Conservation (phyloP, 2,888 invertebrate genomes). For the Timandra comae region DNA sequence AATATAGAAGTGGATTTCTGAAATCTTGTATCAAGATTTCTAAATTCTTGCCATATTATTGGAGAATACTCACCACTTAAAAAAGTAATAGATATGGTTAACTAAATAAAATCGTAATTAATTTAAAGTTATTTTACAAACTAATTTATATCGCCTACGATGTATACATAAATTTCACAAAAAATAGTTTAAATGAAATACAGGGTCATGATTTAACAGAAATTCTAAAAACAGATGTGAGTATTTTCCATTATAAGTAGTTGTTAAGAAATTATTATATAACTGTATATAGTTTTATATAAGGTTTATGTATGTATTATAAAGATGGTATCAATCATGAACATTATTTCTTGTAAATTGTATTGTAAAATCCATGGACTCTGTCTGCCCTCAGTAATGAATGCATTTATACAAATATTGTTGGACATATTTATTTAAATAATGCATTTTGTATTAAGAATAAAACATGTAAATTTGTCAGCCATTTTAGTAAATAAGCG, state of each 20-base stretch:
- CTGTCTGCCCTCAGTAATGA: too few species aligned
- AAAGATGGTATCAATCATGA: constrained; percentile 1
- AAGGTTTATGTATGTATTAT: constrained; percentile 1
- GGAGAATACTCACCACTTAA: constrained; percentile 14
- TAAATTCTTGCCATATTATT: constrained; percentile 68
- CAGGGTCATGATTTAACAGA: too few species aligned
- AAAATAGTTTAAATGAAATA: too few species aligned
- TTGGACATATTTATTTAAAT: neutral
- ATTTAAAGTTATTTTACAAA: too few species aligned
- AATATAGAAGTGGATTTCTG: constrained; percentile 53
- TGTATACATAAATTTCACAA: too few species aligned
- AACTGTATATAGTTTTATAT: constrained; percentile 1
- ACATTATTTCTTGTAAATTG: constrained; percentile 19
- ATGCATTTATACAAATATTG: neutral
- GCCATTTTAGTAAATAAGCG: constrained; percentile 72
- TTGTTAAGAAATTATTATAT: constrained; percentile 1
- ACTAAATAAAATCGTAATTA: too few species aligned
- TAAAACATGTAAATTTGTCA: constrained; percentile 8
- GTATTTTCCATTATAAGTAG: neutral
- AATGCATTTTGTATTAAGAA: too few species aligned
- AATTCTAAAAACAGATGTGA: neutral
- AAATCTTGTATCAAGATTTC: constrained; percentile 73
- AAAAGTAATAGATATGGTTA: too few species aligned
- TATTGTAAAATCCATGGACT: constrained; percentile 10
- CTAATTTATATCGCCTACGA: too few species aligned